Evolutionary conservation across 2,113 vertebrate species (phyloP).

Genomic region (Coptodon rendalli): DNA sequence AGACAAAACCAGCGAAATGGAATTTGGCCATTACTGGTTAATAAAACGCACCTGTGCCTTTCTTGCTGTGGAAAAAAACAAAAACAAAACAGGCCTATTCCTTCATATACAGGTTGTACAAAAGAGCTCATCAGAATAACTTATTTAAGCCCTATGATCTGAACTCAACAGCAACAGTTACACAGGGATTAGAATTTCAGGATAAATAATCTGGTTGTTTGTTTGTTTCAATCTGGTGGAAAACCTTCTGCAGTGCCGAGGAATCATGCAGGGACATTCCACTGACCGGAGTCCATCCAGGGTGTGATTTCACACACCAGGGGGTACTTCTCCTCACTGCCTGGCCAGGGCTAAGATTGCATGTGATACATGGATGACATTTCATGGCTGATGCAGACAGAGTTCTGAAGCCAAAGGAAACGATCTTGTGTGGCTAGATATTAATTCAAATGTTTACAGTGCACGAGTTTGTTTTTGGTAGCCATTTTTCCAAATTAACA

Average conservation of each 20-base stretch:
- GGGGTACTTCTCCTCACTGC: not conserved
- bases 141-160: not conserved
- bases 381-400: not conserved
- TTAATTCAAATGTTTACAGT: not conserved
- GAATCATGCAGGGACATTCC: slow-evolving; percentile 45
- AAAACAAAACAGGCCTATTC: not conserved
- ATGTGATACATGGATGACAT: not conserved
- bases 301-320: slow-evolving; percentile 7
- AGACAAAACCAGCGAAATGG: not conserved
- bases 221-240: not conserved
- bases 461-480: not conserved
- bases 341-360: not conserved
- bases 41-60: not conserved
- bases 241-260: not conserved
- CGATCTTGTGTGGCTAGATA: not conserved
- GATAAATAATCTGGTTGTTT: not conserved
- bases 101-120: not conserved
- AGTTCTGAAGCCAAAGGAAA: not conserved
- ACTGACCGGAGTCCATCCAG: slow-evolving; percentile 30
- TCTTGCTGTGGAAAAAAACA: not conserved
- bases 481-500: not conserved
- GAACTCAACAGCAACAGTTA: not conserved
- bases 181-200: not conserved
- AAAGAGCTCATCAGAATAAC: not conserved
- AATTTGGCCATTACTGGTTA: not conserved